These are phyloP conservation scores for Catamblyrhynchus diadema DNA, from an alignment of 2,797 vertebrate genomes.

Conservation along the genomic window DNA sequence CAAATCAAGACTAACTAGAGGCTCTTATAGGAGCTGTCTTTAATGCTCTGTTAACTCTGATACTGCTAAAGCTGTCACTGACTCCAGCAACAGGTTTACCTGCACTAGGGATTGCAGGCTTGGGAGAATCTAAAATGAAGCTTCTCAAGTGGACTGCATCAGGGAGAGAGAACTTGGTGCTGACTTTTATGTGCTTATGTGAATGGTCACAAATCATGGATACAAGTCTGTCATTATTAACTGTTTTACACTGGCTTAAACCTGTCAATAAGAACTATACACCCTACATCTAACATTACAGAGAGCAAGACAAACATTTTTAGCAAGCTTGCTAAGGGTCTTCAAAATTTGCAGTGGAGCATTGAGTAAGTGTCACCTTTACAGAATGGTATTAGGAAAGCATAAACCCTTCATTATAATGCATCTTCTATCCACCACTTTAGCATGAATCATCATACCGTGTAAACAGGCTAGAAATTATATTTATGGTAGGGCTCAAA, in stretches of 20 bases:
- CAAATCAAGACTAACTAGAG: constrained; percentile 1
- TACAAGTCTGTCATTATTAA: neutral
- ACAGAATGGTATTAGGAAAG: constrained; percentile 3
- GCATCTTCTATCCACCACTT: neutral
- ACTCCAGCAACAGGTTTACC: neutral
- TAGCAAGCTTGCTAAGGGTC: neutral
- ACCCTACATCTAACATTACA: neutral
- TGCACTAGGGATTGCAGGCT: neutral
- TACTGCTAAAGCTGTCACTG: neutral
- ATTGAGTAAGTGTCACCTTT: neutral
- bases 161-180: neutral
- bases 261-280: neutral
- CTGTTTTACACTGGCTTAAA: neutral
- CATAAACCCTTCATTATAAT: neutral
- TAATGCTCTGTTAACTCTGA: neutral
- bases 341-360: neutral
- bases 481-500: neutral
- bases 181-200: neutral
- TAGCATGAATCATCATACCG: neutral
- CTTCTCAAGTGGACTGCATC: neutral
- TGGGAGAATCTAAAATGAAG: neutral
- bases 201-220: neutral
- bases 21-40: neutral
- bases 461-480: neutral
- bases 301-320: neutral